Evolutionary conservation across 2,888 invertebrate genomes (phyloP).

Genomic region (Ophion obscuratus): DNA sequence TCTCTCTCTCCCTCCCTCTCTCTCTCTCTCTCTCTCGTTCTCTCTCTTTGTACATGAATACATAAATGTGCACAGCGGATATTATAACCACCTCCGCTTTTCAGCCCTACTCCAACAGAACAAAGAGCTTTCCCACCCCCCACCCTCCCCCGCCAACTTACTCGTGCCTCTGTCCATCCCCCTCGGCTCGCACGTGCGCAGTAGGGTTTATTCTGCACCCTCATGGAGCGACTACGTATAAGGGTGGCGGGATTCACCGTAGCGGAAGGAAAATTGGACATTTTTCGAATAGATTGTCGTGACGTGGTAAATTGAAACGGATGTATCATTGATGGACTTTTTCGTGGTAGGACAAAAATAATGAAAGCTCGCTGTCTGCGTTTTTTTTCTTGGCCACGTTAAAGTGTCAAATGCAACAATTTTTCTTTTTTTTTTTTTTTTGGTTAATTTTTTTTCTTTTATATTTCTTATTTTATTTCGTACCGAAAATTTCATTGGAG

Average conservation of each 20-base stretch:
- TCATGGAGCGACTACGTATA: neutral
- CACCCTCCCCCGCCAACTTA: neutral
- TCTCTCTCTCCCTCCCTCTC: neutral
- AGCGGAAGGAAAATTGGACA: neutral
- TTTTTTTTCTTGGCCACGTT: neutral
- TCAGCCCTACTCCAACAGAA: constrained; percentile 4
- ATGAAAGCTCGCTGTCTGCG: neutral
- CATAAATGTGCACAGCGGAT: neutral
- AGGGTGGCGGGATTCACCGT: neutral
- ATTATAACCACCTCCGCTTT: constrained; percentile 15
- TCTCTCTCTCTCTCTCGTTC: neutral
- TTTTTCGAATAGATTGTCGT: neutral
- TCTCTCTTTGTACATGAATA: neutral
- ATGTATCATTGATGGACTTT: no score
- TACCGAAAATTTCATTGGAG: no score
- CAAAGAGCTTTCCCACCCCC: constrained; percentile 19
- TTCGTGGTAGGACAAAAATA: neutral
- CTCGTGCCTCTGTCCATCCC: neutral
- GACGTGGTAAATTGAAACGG: no score
- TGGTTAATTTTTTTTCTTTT: no score
- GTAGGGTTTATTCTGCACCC: neutral
- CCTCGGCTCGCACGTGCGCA: constrained; percentile 1
- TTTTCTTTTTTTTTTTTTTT: neutral
- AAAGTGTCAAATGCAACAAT: neutral
- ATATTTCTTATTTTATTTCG: neutral